Evolutionary conservation across 2,113 vertebrate genomes (phyloP).

Genomic region (Ameiurus melas): DNA sequence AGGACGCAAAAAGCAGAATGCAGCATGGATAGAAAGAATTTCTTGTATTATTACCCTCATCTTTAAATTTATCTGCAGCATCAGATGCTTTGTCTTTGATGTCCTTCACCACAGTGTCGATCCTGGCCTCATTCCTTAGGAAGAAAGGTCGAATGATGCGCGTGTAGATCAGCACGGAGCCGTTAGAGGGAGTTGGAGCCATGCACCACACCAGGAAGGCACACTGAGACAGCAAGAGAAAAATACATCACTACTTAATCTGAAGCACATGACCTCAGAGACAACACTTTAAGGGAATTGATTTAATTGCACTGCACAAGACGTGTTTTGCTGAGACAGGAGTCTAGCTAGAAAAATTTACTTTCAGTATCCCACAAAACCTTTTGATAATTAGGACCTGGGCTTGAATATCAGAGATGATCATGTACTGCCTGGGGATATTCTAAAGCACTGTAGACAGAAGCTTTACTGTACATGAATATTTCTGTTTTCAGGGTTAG

Average conservation of each 20-base stretch:
- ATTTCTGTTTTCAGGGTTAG: not conserved
- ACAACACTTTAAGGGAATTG: not conserved
- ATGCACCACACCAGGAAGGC: conserved; percentile 97
- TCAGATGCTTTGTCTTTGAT: conserved; percentile 89
- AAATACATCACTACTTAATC: not conserved
- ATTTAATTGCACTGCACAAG: not conserved
- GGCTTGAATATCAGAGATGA: not conserved
- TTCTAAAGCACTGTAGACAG: not conserved
- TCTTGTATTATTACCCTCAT: conserved; percentile 78
- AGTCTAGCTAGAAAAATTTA: not conserved
- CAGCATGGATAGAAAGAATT: not conserved
- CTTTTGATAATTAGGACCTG: not conserved
- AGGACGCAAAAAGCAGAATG: not conserved
- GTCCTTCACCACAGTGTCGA: conserved; percentile 84
- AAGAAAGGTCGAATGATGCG: conserved; percentile 90
- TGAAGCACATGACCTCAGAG: not conserved
- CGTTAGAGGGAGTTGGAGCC: conserved; percentile 87
- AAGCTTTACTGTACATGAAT: not conserved
- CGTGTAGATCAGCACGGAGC: conserved; percentile 83
- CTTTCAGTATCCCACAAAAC: not conserved
- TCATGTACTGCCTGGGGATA: not conserved
- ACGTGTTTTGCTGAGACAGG: not conserved
- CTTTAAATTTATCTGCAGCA: conserved; percentile 85
- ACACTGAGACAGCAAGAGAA: conserved; percentile 70
- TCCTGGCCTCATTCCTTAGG: conserved; percentile 82